phyloP scores from a whole-genome alignment of 1,140 invertebrate species.

The Neodiprion pinetum region DNA sequence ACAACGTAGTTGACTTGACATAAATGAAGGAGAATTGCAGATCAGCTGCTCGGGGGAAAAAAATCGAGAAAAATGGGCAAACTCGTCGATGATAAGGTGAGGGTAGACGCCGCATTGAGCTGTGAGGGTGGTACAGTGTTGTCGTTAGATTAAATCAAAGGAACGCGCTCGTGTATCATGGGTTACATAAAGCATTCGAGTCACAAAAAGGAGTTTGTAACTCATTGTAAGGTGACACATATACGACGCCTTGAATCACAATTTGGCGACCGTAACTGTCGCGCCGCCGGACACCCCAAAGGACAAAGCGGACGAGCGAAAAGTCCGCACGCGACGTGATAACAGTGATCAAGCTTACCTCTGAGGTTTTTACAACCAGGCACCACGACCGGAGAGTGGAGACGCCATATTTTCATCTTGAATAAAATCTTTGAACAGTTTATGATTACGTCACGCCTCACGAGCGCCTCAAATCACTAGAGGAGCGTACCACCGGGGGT shows the following conservation, averaged over 20 bases:
- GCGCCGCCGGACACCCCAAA: background rate
- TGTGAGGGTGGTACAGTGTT: background rate
- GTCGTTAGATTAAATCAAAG: slow-evolving; percentile 5
- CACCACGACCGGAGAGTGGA: background rate
- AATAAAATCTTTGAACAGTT: background rate
- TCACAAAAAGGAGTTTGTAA: background rate
- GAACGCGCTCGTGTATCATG: background rate
- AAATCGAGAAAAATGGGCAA: no score
- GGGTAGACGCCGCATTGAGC: background rate
- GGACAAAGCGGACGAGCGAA: background rate
- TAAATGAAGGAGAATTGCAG: no score
- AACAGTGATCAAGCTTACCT: background rate
- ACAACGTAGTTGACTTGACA: no score
- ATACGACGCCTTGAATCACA: slow-evolving; percentile 3
- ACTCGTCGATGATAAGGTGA: background rate
- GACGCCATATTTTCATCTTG: background rate
- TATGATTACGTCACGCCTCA: background rate
- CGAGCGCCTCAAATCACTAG: slow-evolving; percentile 1
- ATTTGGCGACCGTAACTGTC: slow-evolving; percentile 5
- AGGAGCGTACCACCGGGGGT: background rate
- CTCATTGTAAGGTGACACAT: slow-evolving; percentile 3
- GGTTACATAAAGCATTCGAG: background rate
- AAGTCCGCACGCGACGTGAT: background rate
- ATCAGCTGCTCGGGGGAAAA: no score
- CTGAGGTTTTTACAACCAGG: background rate